phyloP scores from a whole-genome alignment of 2,797 vertebrate species.

The Arctocebus calabarensis region DNA sequence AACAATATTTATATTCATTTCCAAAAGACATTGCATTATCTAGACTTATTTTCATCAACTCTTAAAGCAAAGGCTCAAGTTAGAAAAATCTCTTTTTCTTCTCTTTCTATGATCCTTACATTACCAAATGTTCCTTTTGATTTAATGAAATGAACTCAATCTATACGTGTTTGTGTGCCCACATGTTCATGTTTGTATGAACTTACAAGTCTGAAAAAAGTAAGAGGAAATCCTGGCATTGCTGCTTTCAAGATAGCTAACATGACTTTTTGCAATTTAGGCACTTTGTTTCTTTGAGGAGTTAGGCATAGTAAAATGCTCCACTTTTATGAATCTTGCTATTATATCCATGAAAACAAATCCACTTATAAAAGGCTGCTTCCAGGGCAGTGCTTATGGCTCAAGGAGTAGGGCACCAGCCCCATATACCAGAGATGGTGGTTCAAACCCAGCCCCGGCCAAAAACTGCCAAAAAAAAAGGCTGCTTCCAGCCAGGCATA shows the following conservation, averaged over 20 bases:
- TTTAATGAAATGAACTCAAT: neutral
- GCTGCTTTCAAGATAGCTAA: neutral
- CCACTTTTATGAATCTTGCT: constrained; percentile 10
- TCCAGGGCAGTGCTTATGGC: neutral
- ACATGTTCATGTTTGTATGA: neutral
- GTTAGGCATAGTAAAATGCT: constrained; percentile 12
- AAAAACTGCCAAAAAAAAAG: neutral
- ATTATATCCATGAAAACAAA: constrained; percentile 36
- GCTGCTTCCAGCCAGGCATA: neutral
- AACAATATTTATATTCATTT: neutral
- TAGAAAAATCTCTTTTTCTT: constrained; percentile 8
- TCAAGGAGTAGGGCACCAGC: no score
- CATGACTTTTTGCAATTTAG: neutral
- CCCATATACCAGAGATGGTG: no score
- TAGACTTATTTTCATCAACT: neutral
- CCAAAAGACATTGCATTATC: neutral
- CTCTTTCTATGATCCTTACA: neutral
- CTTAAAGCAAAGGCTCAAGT: neutral
- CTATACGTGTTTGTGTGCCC: neutral
- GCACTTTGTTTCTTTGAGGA: constrained; percentile 33
- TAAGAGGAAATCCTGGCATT: neutral
- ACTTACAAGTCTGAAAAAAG: neutral
- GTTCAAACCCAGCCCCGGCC: no score
- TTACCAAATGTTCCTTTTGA: constrained; percentile 20
- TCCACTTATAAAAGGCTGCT: constrained; percentile 32